Conservation (phyloP, 2,888 invertebrate species). For the Diabrotica balteata region DNA sequence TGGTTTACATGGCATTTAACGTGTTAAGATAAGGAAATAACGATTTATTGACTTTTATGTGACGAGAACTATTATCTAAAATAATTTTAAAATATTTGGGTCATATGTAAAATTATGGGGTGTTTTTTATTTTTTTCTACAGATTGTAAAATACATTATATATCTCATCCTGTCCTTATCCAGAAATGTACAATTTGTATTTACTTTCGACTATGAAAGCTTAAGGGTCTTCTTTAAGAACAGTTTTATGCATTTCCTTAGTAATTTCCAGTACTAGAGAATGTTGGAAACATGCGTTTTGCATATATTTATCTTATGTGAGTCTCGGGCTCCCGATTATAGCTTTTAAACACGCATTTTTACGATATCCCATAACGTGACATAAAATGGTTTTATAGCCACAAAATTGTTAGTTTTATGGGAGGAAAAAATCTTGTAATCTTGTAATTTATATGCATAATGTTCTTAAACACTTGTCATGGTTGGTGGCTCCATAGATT, state of each 20-base stretch:
- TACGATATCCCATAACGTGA: constrained; percentile 48
- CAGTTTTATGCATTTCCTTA: not conserved
- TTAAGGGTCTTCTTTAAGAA: not conserved
- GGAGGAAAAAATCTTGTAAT: constrained; percentile 47
- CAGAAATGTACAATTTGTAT: not conserved
- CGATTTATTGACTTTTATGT: too few relatives aligned
- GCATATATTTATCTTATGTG: constrained; percentile 30
- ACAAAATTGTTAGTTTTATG: constrained; percentile 54
- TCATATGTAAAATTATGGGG: too few relatives aligned
- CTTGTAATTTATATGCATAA: constrained; percentile 50
- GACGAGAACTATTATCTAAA: too few relatives aligned
- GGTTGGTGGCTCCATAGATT: too few relatives aligned
- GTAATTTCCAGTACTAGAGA: constrained; percentile 2
- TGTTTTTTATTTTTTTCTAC: too few relatives aligned
- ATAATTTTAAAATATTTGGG: too few relatives aligned
- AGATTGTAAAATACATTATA: too few relatives aligned
- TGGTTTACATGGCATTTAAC: too few relatives aligned
- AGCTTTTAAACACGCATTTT: constrained; percentile 49
- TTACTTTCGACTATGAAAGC: constrained; percentile 2
- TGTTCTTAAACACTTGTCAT: constrained; percentile 4
- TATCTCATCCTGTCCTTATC: too few relatives aligned
- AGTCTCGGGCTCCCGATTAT: constrained; percentile 47
- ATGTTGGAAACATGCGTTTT: constrained; percentile 6
- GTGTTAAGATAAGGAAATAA: too few relatives aligned
- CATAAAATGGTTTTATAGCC: constrained; percentile 53